Conservation (phyloP, 2,113 vertebrate species). For the Lonchura striata region DNA sequence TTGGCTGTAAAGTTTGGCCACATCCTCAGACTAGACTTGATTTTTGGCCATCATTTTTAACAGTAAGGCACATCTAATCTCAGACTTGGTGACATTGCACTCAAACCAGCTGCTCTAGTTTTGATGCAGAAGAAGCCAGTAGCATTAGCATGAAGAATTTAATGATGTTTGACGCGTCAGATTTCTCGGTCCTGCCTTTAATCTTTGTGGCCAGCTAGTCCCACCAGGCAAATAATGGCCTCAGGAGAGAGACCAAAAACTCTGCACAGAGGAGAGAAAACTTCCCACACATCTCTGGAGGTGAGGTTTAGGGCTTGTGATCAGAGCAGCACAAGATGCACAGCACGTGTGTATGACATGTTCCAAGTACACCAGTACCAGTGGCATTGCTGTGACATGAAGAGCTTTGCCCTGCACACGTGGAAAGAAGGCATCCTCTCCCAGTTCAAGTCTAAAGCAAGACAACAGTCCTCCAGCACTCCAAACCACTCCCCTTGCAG, state of each 20-base stretch:
- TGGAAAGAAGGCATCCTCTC: background rate
- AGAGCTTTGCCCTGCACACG: fast-evolving
- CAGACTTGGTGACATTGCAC: background rate
- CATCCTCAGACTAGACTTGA: background rate
- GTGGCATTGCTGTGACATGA: fast-evolving
- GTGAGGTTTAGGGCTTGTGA: background rate
- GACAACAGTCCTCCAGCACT: fast-evolving
- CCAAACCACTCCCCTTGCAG: background rate
- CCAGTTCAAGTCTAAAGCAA: background rate
- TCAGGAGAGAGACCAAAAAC: background rate
- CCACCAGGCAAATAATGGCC: background rate
- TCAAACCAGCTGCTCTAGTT: conserved; percentile 4
- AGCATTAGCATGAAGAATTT: background rate
- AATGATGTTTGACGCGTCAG: background rate
- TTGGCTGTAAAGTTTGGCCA: background rate
- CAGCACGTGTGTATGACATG: fast-evolving
- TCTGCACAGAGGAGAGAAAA: fast-evolving
- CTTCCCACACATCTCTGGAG: background rate
- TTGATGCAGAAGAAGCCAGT: background rate
- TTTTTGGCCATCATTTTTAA: background rate
- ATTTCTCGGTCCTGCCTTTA: background rate
- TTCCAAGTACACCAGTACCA: background rate
- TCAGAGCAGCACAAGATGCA: background rate
- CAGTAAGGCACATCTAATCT: background rate
- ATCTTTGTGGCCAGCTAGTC: background rate